Conservation (phyloP, 2,113 vertebrate species). For the Microcebus griseorufus region DNA sequence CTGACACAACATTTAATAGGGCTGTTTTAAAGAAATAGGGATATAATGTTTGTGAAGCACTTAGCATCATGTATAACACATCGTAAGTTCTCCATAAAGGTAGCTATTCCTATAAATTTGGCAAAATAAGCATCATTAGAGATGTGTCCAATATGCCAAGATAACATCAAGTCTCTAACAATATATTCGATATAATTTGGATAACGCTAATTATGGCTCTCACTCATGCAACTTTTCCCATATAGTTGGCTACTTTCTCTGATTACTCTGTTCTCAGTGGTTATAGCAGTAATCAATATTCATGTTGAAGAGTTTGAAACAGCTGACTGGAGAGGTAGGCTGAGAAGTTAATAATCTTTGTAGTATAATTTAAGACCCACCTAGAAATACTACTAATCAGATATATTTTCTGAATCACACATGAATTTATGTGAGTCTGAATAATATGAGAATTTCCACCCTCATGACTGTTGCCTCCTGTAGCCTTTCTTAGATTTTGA, state of each 20-base stretch:
- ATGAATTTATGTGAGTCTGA: neutral
- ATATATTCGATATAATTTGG: neutral
- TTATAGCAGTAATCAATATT: constrained; percentile 27
- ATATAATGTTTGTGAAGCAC: neutral
- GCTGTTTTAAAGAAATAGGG: constrained; percentile 5
- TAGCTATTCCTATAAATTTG: neutral
- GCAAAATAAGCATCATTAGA: neutral
- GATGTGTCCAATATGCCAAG: neutral
- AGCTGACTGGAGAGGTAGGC: neutral
- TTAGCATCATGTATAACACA: neutral
- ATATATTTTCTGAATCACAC: constrained; percentile 10
- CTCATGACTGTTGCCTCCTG: neutral
- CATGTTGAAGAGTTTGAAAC: constrained; percentile 13
- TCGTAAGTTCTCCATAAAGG: neutral
- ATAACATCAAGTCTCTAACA: neutral
- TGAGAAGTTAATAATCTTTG: constrained; percentile 23
- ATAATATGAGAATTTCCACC: neutral
- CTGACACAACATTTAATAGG: neutral
- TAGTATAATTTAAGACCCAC: neutral
- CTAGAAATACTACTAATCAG: constrained; percentile 1
- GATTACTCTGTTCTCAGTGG: neutral
- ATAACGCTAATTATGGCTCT: neutral
- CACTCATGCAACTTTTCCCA: neutral
- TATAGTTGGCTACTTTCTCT: neutral
- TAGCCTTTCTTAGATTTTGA: neutral